A percentile compares a stretch with the other conserved stretches of the same genome.
These are phyloP conservation scores for Rhopilema esculentum DNA, from an alignment of 30 jellyfish, hydroid and myxozoan species.

Conservation along the genomic window DNA sequence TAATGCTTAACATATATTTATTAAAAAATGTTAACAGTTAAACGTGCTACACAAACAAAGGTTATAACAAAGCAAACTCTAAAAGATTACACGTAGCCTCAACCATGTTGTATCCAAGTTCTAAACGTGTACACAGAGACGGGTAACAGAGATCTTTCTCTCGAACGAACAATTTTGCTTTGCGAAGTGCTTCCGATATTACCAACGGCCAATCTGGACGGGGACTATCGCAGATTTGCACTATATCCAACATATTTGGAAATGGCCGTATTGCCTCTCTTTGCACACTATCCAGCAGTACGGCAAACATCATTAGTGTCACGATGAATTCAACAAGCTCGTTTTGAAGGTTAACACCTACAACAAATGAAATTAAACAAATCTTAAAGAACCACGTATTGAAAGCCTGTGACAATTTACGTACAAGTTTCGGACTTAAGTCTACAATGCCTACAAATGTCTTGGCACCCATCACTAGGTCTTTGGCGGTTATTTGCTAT, in stretches of 20 bases:
- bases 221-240: not conserved
- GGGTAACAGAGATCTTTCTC: conserved; percentile 4
- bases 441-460: too few relatives aligned
- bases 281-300: not conserved
- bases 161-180: not conserved
- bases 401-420: too few relatives aligned
- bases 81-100: not conserved
- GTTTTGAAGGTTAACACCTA: not conserved
- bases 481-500: too few relatives aligned
- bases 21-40: too few relatives aligned
- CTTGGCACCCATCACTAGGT: too few relatives aligned
- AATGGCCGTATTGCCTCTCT: not conserved
- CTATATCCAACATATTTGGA: not conserved
- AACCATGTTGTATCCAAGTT: not conserved
- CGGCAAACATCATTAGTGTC: not conserved
- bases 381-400: too few relatives aligned
- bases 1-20: too few relatives aligned
- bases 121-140: not conserved
- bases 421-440: too few relatives aligned
- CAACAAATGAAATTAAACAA: not conserved
- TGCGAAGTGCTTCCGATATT: not conserved
- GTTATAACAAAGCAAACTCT: not conserved
- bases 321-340: not conserved
- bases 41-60: not conserved
- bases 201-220: not conserved